Percentiles rank a stretch among this genome's conserved stretches.
phyloP scores from a whole-genome alignment of 1,140 invertebrate genomes.

The Drosophila auraria region DNA sequence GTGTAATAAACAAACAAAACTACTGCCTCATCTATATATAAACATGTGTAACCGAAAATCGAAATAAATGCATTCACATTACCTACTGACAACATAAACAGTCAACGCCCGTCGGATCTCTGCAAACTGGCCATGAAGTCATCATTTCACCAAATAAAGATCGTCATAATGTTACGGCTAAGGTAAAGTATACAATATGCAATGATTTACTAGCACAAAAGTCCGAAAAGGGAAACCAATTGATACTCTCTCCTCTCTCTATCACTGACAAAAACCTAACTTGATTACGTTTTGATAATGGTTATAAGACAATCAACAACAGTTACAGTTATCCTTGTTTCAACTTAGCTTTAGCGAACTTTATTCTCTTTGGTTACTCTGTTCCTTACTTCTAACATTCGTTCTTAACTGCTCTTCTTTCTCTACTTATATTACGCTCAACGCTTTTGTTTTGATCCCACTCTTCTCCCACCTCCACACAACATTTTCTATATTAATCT shows the following conservation, averaged over 20 bases:
- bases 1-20: slow-evolving; percentile 41
- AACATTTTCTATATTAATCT: slow-evolving; percentile 16
- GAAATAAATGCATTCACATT: slow-evolving; percentile 70
- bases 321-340: slow-evolving; percentile 30
- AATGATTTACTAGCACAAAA: slow-evolving; percentile 36
- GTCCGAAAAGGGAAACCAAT: slow-evolving; percentile 22
- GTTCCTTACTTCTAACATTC: slow-evolving; percentile 40
- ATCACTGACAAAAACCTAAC: slow-evolving; percentile 22
- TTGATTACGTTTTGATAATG: slow-evolving; percentile 28
- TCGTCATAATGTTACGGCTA: slow-evolving; percentile 91
- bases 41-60: slow-evolving; percentile 53
- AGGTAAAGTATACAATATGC: slow-evolving; percentile 87
- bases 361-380: slow-evolving; percentile 28
- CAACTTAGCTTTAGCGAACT: slow-evolving; percentile 35
- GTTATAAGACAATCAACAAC: slow-evolving; percentile 29
- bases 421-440: slow-evolving; percentile 32
- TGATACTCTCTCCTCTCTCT: slow-evolving; percentile 9
- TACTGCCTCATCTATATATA: slow-evolving; percentile 52
- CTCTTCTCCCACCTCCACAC: slow-evolving; percentile 24
- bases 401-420: slow-evolving; percentile 35
- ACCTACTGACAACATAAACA: slow-evolving; percentile 80
- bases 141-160: slow-evolving; percentile 95
- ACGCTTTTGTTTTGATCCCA: slow-evolving; percentile 46
- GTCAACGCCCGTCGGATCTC: slow-evolving; percentile 96
- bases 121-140: slow-evolving; percentile 95